phyloP scores from a whole-genome alignment of 1,140 invertebrate genomes.

The Babylonia areolata region DNA sequence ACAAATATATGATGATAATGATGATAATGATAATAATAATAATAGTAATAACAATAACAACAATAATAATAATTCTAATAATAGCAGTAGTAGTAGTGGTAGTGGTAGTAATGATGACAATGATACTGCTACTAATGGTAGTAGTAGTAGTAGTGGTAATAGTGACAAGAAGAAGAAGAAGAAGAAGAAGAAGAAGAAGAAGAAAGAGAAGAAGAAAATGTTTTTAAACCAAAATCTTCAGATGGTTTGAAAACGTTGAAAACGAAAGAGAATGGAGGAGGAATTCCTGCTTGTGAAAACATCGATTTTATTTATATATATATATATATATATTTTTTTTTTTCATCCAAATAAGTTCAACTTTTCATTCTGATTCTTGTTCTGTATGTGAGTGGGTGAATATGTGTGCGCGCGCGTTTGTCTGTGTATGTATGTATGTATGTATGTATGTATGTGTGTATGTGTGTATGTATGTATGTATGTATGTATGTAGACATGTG shows the following conservation, averaged over 20 bases:
- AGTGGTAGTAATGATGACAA: background rate
- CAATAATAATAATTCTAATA: too few species aligned
- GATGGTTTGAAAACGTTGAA: background rate
- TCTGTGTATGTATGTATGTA: background rate
- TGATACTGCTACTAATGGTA: too few species aligned
- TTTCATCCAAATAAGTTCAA: too few species aligned
- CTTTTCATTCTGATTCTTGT: too few species aligned
- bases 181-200: background rate
- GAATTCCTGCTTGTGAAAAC: too few species aligned
- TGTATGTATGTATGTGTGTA: background rate
- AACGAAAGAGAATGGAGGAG: background rate
- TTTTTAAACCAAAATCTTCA: background rate
- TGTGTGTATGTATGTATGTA: background rate
- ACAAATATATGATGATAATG: too few species aligned
- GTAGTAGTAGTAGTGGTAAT: too few species aligned
- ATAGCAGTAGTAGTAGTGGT: too few species aligned
- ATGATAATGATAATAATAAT: too few species aligned
- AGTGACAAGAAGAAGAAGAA: background rate
- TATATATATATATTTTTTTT: too few species aligned
- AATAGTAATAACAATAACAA: too few species aligned
- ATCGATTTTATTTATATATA: too few species aligned
- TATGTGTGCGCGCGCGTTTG: background rate
- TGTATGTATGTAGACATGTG: background rate
- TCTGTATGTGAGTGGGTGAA: background rate
- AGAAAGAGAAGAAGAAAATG: background rate